These are phyloP conservation scores for Corythornis vintsioides DNA, from an alignment of 2,113 vertebrate species.

Conservation along the genomic window DNA sequence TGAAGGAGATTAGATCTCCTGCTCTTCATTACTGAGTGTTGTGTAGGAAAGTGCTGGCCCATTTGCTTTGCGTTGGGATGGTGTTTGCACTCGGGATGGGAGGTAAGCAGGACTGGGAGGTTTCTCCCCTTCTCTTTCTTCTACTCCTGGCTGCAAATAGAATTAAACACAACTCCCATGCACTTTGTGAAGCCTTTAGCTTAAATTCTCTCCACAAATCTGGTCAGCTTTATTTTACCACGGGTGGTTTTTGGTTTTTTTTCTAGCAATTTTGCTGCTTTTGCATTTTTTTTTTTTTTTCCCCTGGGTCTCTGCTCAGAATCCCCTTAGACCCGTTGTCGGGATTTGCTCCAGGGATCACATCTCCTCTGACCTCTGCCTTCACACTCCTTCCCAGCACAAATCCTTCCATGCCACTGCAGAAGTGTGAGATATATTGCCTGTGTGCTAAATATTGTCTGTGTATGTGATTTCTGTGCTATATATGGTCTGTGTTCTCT, in stretches of 20 bases:
- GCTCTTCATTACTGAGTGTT: accelerated
- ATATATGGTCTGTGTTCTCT: neutral
- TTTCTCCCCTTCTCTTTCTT: neutral
- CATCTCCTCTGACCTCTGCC: neutral
- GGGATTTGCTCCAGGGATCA: neutral
- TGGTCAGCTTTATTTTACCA: neutral
- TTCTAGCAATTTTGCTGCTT: neutral
- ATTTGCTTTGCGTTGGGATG: accelerated
- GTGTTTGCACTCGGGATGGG: neutral
- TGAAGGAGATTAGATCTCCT: neutral
- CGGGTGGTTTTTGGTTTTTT: neutral
- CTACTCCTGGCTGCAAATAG: neutral
- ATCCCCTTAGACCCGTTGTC: neutral
- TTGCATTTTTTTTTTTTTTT: neutral
- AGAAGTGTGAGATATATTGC: neutral
- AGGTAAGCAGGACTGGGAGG: neutral
- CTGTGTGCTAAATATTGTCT: too few species aligned
- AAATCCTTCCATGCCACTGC: neutral
- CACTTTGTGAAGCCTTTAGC: neutral
- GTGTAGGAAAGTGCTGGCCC: accelerated
- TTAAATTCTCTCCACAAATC: neutral
- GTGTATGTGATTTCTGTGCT: neutral
- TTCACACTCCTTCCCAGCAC: neutral
- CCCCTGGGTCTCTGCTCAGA: neutral
- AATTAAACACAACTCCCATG: neutral